Evolutionary conservation across 1,140 invertebrate genomes (phyloP), one percentile per base, ranked within the genome.

Genomic region (Heliothis subflexa): DNA sequence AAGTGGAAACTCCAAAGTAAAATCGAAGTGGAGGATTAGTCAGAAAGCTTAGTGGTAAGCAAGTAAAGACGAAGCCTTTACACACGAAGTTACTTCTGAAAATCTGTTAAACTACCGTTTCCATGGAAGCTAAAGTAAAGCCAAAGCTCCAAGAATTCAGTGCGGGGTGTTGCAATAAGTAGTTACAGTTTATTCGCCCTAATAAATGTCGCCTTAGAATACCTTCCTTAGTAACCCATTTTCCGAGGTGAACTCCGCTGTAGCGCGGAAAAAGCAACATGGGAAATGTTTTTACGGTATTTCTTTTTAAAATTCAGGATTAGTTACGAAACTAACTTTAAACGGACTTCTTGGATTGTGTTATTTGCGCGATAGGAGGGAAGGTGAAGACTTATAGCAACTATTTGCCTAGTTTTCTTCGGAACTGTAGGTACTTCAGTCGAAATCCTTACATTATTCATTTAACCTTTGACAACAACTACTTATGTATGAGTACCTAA

Each of bases 171-270:
- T 49, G 40, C 14, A 74, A 73, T 73, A 59, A 70, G 55, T 74
- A 74, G 12, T 61, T 25, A 74, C 55, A 74, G 71, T 74, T 74
- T 74, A 74, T 74, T 16, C 55, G 16, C 16, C 18, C 55, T 50
- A 70, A 52, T 70, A 70, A 70, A 70, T 50, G 66, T 74, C 71
- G 54, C 16, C 54, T 49, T 61, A 61, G 33, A 28, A 61, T 61
- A 74, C 12, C 71, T 57, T 49, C 54, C 71, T 74, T 28, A 49
- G 55, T 28, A 74, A 49, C 55, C 71, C 11, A 61, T 61, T 74
- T 73, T 50, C 55, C 16, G 13, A 25, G 47, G 54, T 61, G 40
- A 61, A 28, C 71, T 59, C 68, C 25, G 47, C 66, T 28, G 21
- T 18, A 9, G 25, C 33, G 49, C 68, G 54, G 55, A 13, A 57